These are phyloP conservation scores for Oscheius myriophilus DNA, from an alignment of 2,888 invertebrate genomes.

Conservation along the genomic window DNA sequence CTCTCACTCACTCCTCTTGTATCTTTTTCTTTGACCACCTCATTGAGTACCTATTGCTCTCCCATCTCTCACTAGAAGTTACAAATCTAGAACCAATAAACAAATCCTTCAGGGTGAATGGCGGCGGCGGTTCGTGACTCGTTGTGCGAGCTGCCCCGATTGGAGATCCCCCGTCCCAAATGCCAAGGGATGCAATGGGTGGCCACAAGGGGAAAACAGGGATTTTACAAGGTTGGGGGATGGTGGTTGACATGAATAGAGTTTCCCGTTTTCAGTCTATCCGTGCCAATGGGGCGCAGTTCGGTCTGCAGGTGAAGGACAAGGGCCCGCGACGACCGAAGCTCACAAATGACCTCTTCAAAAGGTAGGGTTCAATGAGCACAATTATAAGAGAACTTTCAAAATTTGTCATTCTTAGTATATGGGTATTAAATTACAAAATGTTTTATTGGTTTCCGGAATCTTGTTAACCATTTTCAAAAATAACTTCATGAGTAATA, in stretches of 20 bases:
- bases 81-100: too few species aligned
- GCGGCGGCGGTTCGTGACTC: constrained; percentile 45
- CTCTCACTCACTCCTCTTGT: too few species aligned
- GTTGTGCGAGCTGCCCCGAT: constrained; percentile 50
- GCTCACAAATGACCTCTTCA: constrained; percentile 45
- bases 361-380: constrained; percentile 28
- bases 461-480: too few species aligned
- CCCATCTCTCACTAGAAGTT: too few species aligned
- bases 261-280: constrained; percentile 53
- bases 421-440: too few species aligned
- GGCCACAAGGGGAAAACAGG: constrained; percentile 65
- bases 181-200: constrained; percentile 68
- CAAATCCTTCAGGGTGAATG: not conserved
- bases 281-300: constrained; percentile 63
- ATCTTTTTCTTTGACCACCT: too few species aligned
- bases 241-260: not conserved
- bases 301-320: constrained; percentile 59
- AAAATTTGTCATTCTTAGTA: too few species aligned
- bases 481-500: too few species aligned
- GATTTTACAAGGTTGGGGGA: constrained; percentile 65
- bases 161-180: constrained; percentile 68
- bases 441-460: too few species aligned
- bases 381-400: not conserved
- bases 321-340: constrained; percentile 58
- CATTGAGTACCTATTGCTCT: too few species aligned